Percentiles rank a stretch among this genome's conserved stretches.
Evolutionary conservation across 2,888 invertebrate species (phyloP).

Genomic region (Xestoiulus laeticollis): DNA sequence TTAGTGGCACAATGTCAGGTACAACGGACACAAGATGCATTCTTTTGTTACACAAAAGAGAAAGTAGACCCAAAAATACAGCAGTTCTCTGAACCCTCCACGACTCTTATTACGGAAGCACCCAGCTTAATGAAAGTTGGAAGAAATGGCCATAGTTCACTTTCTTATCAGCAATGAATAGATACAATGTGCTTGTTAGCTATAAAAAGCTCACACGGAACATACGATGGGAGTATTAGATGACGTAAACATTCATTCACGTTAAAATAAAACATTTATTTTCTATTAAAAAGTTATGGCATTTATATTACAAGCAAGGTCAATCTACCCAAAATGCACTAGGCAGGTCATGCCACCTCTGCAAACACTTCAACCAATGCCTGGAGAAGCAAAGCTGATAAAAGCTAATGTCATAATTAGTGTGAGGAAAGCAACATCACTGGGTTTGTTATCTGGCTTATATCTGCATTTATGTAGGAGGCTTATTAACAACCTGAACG

Average conservation of each 20-base stretch:
- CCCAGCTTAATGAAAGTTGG: background rate
- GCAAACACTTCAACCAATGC: background rate
- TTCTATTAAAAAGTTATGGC: background rate
- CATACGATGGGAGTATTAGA: background rate
- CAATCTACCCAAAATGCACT: slow-evolving; percentile 34
- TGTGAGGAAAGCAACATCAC: background rate
- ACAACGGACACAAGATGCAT: too few relatives aligned
- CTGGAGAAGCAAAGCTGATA: background rate
- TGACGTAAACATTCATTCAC: slow-evolving; percentile 2
- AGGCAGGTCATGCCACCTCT: slow-evolving; percentile 27
- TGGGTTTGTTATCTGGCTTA: background rate
- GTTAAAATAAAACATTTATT: background rate
- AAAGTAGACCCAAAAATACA: background rate
- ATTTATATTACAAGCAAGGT: background rate
- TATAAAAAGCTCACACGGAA: background rate
- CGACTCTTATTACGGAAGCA: background rate
- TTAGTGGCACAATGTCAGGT: too few relatives aligned
- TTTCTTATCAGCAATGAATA: background rate
- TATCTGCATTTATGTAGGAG: background rate
- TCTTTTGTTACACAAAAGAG: background rate
- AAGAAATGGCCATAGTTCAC: background rate
- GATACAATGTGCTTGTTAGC: background rate
- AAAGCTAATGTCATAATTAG: background rate
- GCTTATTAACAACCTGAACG: background rate
- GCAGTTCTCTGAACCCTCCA: background rate